phyloP scores from a whole-genome alignment of 2,113 vertebrate genomes.

The Pseudonaja textilis region DNA sequence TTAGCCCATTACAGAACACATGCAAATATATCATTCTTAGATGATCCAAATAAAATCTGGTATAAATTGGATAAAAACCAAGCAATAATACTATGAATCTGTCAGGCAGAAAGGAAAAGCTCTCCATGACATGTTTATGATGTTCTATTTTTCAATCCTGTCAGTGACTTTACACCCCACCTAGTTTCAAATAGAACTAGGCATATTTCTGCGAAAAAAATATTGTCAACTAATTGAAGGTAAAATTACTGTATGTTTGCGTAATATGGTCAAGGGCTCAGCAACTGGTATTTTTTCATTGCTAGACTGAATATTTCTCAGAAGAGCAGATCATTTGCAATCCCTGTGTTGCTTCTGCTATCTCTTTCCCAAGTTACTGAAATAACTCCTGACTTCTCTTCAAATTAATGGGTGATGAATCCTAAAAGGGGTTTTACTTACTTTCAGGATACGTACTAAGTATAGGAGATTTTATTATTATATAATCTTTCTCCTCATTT shows the following conservation, averaged over 20 bases:
- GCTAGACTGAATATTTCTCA: background rate
- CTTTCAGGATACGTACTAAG: background rate
- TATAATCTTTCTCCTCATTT: background rate
- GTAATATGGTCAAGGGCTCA: background rate
- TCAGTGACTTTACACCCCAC: background rate
- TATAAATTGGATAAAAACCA: background rate
- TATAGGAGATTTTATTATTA: background rate
- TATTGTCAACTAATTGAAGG: background rate
- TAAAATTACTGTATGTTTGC: background rate
- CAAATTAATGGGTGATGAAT: background rate
- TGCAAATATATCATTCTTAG: background rate
- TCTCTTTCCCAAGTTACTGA: background rate
- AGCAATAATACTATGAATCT: background rate
- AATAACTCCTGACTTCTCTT: background rate
- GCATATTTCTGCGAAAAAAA: background rate
- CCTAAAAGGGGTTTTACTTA: background rate
- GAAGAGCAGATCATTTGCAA: background rate
- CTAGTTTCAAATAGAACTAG: background rate
- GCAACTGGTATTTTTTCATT: background rate
- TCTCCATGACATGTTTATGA: background rate
- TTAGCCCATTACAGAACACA: background rate
- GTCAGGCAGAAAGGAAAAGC: background rate
- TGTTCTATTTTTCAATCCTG: background rate
- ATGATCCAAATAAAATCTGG: background rate
- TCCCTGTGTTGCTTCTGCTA: background rate